Evolutionary conservation across 1,140 invertebrate genomes (phyloP), one percentile per base, ranked within the genome.

Genomic region (Stegodyphus dumicola): DNA sequence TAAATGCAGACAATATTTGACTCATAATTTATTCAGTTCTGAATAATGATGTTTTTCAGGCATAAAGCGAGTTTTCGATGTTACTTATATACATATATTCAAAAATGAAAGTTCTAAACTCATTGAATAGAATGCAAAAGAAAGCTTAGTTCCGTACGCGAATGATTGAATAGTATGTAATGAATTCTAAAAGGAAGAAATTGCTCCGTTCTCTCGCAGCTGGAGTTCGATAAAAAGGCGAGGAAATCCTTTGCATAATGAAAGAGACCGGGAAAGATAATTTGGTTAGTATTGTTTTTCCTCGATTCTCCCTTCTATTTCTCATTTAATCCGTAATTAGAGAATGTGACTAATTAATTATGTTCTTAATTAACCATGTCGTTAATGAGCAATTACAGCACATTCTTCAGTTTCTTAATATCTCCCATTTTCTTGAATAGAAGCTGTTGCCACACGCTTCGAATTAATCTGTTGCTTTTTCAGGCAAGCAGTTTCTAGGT

Each of bases 301-400:
- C 17, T 13, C 65, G 10, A n/a, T 67, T 17, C 11, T 17, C 65
- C 65, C 17, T 17, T 18, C n/a, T 67, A 15, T 17, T 67, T 67
- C 65, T 18, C 7, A 6, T 17, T 49, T 78, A 78, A 78, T 78
- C 77, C 77, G 17, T 78, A 65, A 78, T 78, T 78, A 78, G 65
- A 65, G 69, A 65, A 33, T 51, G 49, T 17, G 51, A 51, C 77
- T 78, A 70, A 78, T 78, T 78, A 78, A 78, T 78, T 78, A 78
- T 33, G 33, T 64, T 54, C 65, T 67, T 78, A 78, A 78, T 78
- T 78, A 78, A 78, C 77, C 77, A 78, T 52, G 77, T 78, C 77
- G 77, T 78, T 78, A 78, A 78, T 78, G 77, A 78, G 77, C 77
- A 78, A 78, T 78, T 78, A 78, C n/a, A 64, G 5, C 3, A 6